Conservation (phyloP, 64 coral and sea anemone genomes). For the Astreopora myriophthalma region DNA sequence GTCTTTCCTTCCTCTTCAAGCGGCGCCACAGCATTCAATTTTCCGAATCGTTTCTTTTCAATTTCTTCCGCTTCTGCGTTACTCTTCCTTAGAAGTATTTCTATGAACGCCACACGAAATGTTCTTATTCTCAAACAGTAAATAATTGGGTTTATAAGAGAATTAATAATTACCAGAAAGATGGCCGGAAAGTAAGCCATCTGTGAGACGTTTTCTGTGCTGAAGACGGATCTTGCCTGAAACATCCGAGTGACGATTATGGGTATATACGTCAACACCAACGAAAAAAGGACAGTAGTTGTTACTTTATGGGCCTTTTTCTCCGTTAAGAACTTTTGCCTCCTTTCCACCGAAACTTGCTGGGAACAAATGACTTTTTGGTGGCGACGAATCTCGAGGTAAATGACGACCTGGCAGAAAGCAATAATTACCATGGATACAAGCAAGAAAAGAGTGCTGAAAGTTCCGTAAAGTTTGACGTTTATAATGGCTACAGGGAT, state of each 20-base stretch:
- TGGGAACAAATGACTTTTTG: background rate
- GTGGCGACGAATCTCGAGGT: background rate
- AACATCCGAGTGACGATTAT: background rate
- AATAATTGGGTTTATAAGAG: background rate
- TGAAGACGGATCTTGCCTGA: background rate
- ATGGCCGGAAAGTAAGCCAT: background rate
- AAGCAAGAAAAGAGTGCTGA: background rate
- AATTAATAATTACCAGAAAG: background rate
- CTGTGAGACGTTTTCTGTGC: background rate
- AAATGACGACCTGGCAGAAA: background rate
- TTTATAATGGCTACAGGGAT: background rate
- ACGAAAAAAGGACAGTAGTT: background rate
- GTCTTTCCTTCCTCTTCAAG: too few relatives aligned
- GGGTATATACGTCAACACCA: background rate
- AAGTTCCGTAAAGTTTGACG: background rate
- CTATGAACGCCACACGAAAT: background rate
- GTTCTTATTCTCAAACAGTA: background rate
- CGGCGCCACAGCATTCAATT: background rate
- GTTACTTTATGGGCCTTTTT: background rate
- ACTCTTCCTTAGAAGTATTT: background rate
- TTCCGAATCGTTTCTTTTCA: background rate
- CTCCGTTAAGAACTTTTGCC: background rate
- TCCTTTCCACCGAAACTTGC: background rate
- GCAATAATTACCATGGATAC: background rate
- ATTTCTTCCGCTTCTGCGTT: background rate